Evolutionary conservation across 2,113 vertebrate genomes (phyloP), one percentile per base, ranked within the genome.

Genomic region (Phylloscopus trochiloides): DNA sequence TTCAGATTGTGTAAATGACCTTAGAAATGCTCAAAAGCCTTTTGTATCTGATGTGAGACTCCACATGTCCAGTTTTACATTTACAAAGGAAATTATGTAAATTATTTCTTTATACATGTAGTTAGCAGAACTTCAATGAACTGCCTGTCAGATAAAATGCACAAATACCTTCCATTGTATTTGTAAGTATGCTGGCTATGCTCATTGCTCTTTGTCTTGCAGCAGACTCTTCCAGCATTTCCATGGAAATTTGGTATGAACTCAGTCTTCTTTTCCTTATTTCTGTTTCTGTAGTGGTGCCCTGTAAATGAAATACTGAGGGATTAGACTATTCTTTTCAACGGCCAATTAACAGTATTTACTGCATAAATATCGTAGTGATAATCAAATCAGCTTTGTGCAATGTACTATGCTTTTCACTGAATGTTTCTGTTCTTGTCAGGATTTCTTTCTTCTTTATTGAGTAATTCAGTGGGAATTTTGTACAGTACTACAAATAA

Each of bases 181-280:
- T 99, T 81, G 99, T 99, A 84, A 99, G 98, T 94, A 98, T 98
- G 96, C 99, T 99, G 66, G 98, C 99, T 94, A 99, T 98, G 95
- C 99, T 99, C 96, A 98, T 95, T 89, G 98, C 98, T 98, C 99
- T 98, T 93, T 99, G 98, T 90, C 99, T 98, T 88, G 96, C 97
- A 73, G 97, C 97, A 40, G 98, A 98, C 70, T 98, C 98, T 57
- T 99, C 98, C 24, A 99, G 96, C 97, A 98, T 98, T 95, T 99
- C 98, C 97, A 98, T 98, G n/a, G 98, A 98, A 92, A 98, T 98
- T 48, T 98, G 98, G 25, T 98, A 98, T 65, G 98, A 98, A 91
- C 98, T 98, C 92, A 98, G 96, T 93, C 97, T 92, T 92, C 97
- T 98, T 96, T 98, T 99, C 96, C 98, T 98, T 92, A 98, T 88